Conservation (phyloP, 2,888 invertebrate species). For the Sesamia inferens region DNA sequence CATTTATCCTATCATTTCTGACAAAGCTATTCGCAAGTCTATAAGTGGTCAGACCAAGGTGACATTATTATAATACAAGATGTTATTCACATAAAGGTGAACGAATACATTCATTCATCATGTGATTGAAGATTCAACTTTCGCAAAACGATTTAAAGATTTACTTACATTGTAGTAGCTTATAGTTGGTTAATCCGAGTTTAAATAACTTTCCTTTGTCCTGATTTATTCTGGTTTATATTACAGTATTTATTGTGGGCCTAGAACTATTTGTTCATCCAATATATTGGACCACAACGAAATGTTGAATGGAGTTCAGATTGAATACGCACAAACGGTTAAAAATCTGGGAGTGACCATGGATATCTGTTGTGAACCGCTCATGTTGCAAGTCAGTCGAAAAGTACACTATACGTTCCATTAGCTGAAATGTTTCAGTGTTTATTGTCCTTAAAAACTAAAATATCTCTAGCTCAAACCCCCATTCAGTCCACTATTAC, state of each 20-base stretch:
- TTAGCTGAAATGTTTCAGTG: too few relatives aligned
- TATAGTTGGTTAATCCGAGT: neutral
- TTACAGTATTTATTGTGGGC: too few relatives aligned
- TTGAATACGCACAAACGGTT: too few relatives aligned
- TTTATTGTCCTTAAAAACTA: too few relatives aligned
- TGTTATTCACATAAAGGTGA: constrained; percentile 75
- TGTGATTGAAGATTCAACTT: constrained; percentile 42
- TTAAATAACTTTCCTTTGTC: neutral
- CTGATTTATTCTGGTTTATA: too few relatives aligned
- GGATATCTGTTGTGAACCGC: too few relatives aligned
- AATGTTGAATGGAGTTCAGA: too few relatives aligned
- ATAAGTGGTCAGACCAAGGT: constrained; percentile 84
- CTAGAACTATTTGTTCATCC: neutral
- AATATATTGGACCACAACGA: neutral
- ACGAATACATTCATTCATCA: constrained; percentile 48
- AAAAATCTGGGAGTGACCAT: too few relatives aligned
- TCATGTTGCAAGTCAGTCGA: too few relatives aligned
- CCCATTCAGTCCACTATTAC: too few relatives aligned
- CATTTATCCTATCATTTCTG: constrained; percentile 17
- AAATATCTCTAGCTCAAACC: too few relatives aligned
- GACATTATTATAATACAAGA: constrained; percentile 80
- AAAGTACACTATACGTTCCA: too few relatives aligned
- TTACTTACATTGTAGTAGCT: constrained; percentile 6
- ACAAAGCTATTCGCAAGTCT: constrained; percentile 68
- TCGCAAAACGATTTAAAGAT: neutral